Evolutionary conservation across 2,888 invertebrate genomes (phyloP), one percentile per base, ranked within the genome.

Genomic region (Amphipoea oculea): DNA sequence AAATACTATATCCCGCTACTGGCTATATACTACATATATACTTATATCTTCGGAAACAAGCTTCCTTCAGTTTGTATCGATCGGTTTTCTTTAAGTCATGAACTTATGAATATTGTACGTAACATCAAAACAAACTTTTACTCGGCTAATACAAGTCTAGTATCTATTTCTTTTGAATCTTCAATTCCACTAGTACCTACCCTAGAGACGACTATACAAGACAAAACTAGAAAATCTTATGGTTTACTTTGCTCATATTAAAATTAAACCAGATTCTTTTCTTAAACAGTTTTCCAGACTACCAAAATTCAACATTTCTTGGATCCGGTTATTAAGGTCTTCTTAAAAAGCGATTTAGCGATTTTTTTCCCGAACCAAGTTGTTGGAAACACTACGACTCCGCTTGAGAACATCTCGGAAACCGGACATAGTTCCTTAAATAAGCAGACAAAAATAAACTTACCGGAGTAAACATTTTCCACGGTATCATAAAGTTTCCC

Each of bases 401-500:
- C 29, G 42, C 20, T 45, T n/a, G 12, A 72, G 23, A 48, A 48
- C 9, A 54, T n/a, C 14, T 36, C 4, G 11, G 17, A n/a, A 76
- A 54, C 63, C 23, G 20, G 3, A 9, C n/a, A 45, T 6, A 65
- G 12, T 57, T 63, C 20, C 36, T 51, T 48, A 57, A 57, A 6
- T 36, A 29, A 57, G n/a, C 12, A 65, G 17, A 45, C 40, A 68
- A 51, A 73, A 78, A 51, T 60, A 48, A 63, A 85, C 88, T 89
- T 85, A 98, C 98, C 98, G 86, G 96, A 90, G 87, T 97, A 98
- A 73, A 98, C 94, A 92, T 98, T 97, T 81, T 98, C 97, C 73
- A 99, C 97, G 45, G 97, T 97, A 87, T 97, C 97, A 90, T 98
- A 98, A 81, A 98, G 96, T 84, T 97, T 92, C 29, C 98, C 98